phyloP scores from a whole-genome alignment of 2,113 vertebrate species.

The Austrofundulus limnaeus region DNA sequence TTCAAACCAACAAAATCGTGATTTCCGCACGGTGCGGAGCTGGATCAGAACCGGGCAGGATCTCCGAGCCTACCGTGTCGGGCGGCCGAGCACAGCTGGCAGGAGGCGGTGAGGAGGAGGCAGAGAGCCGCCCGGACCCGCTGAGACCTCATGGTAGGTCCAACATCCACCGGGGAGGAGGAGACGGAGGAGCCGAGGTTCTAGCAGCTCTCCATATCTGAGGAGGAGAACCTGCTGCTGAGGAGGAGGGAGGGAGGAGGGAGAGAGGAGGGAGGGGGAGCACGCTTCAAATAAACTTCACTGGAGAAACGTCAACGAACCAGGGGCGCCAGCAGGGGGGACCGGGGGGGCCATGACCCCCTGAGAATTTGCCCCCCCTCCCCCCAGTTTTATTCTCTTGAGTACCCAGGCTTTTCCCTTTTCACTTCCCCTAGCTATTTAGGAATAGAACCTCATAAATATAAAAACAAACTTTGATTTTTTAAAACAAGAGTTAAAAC shows the following conservation, averaged over 20 bases:
- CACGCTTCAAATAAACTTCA: not conserved
- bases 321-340: too few relatives aligned
- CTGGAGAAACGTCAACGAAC: too few relatives aligned
- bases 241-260: not conserved
- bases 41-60: not conserved
- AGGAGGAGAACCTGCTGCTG: constrained; percentile 35
- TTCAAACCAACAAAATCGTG: constrained; percentile 20
- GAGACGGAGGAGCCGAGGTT: constrained; percentile 18
- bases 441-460: too few relatives aligned
- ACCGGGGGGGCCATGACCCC: too few relatives aligned
- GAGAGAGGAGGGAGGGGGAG: not conserved
- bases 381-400: too few relatives aligned
- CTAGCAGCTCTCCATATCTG: constrained; percentile 60
- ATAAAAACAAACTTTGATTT: too few relatives aligned
- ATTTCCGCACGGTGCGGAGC: constrained; percentile 42
- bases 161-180: constrained; percentile 41
- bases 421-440: too few relatives aligned
- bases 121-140: constrained; percentile 70
- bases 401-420: too few relatives aligned
- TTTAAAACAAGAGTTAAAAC: too few relatives aligned
- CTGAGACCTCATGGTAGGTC: constrained; percentile 71
- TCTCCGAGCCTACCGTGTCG: constrained; percentile 72
- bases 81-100: constrained; percentile 66
- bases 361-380: too few relatives aligned
- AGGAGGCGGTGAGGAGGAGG: constrained; percentile 74